Conservation (phyloP, 2,888 invertebrate genomes). For the Altica lythri region DNA sequence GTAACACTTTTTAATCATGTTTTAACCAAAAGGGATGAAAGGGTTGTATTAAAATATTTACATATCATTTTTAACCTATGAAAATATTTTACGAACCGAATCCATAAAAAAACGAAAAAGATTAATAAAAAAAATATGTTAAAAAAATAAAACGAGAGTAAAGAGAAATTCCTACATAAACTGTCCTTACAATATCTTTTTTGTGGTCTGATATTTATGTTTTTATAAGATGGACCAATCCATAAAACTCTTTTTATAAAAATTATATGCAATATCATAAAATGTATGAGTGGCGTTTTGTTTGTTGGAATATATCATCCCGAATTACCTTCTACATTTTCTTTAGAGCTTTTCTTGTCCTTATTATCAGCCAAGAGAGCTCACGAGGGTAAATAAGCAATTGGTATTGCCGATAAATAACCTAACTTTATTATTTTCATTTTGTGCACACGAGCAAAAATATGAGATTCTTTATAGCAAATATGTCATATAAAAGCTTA, state of each 20-base stretch:
- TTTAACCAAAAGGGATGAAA: too few species aligned
- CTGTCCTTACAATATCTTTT: background rate
- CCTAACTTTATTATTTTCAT: slow-evolving; percentile 48
- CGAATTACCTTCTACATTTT: slow-evolving; percentile 19
- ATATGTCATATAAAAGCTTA: slow-evolving; percentile 42
- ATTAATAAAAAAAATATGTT: too few species aligned
- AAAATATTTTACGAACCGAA: too few species aligned
- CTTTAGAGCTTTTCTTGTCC: slow-evolving; percentile 20
- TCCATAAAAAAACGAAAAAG: too few species aligned
- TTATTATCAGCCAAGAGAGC: slow-evolving; percentile 20
- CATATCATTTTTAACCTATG: too few species aligned
- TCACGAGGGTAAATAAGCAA: slow-evolving; percentile 32
- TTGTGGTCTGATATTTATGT: background rate
- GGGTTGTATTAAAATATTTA: too few species aligned
- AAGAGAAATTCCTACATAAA: background rate
- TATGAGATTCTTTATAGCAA: slow-evolving; percentile 45
- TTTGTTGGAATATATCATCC: slow-evolving; percentile 21
- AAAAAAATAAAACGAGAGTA: too few species aligned
- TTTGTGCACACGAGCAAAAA: slow-evolving; percentile 45
- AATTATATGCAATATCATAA: slow-evolving; percentile 16
- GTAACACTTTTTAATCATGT: too few species aligned
- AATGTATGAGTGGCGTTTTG: slow-evolving; percentile 11
- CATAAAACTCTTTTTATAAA: background rate
- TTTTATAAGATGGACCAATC: background rate
- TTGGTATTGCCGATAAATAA: slow-evolving; percentile 44